Evolutionary conservation across 1,140 invertebrate genomes (phyloP), one percentile per base, ranked within the genome.

Genomic region (Akabosia matsudoensis): DNA sequence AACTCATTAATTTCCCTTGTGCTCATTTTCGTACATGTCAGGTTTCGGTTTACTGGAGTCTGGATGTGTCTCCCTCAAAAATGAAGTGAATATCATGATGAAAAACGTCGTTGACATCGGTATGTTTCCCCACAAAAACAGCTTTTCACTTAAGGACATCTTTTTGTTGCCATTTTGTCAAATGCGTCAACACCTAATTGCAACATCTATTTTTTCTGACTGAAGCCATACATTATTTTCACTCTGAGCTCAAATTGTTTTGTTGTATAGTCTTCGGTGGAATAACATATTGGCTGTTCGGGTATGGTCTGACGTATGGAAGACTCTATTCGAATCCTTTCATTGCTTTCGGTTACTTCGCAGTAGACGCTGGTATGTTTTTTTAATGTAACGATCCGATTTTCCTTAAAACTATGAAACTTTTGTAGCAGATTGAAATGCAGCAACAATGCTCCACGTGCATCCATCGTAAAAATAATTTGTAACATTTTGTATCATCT

Each of bases 51-150:
- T 97, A 88, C 83, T 97, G 73, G 95, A 97, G 84, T 94, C 93
- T 0, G 95, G 95, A 4, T 94, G 93, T 81, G 95, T 97, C 0
- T 95, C 93, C 0, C 88, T 94, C 33, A 97, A 97, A 85, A 97
- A 97, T 82, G 95, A 97, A 88, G 93, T 96, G 0, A 96, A 97
- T 82, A 96, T 97, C n/a, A 96, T 97, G 94, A 95, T 97, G 92
- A 97, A 96, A 84, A 97, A 97, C 82, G 90, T 96, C 0, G 92
- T 94, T 0, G 95, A 97, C 80, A 94, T 97, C 73, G 92, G 61
- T 67, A 67, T n/a, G 61, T n/a, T 10, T 30, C 31, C 31, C 10
- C 14, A n/a, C n/a, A n/a, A n/a, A n/a, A n/a, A n/a, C n/a, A n/a
- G n/a, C 61, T 67, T 67, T 30, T 31, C 22, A 7, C 61, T 67